A percentile compares a stretch with the other conserved stretches of the same genome.
These are phyloP conservation scores for Ostrea denselamellosa DNA, from an alignment of 1,140 invertebrate species.

Conservation along the genomic window DNA sequence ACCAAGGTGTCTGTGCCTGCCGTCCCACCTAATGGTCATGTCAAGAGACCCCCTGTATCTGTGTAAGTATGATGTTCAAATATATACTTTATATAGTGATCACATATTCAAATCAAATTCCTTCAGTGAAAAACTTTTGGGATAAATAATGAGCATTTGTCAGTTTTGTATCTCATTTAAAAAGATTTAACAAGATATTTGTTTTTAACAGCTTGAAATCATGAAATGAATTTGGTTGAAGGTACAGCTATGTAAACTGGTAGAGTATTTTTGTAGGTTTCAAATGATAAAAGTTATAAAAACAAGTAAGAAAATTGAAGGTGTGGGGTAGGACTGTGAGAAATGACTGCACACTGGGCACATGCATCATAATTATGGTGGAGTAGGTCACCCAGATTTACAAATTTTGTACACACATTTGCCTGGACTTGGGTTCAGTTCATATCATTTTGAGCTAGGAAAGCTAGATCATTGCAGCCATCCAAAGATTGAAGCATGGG, in stretches of 20 bases:
- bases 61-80: conserved; percentile 45
- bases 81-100: not conserved
- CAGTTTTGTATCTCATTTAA: not conserved
- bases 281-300: not conserved
- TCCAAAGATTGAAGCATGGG: not conserved
- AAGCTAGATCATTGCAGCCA: not conserved
- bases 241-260: not conserved
- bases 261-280: not conserved
- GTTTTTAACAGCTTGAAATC: not conserved
- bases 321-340: not conserved
- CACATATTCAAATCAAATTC: too few species aligned
- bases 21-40: conserved; percentile 39
- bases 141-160: too few species aligned
- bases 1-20: conserved; percentile 54
- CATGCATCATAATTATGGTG: not conserved
- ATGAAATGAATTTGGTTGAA: not conserved
- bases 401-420: not conserved
- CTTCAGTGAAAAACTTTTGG: too few species aligned
- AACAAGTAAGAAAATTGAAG: not conserved
- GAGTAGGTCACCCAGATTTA: not conserved
- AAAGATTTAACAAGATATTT: not conserved
- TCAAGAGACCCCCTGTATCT: conserved; percentile 41
- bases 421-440: not conserved
- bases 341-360: not conserved
- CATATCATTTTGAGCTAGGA: not conserved